Conservation (phyloP, 2,113 vertebrate genomes). For the Barnardius zonarius region DNA sequence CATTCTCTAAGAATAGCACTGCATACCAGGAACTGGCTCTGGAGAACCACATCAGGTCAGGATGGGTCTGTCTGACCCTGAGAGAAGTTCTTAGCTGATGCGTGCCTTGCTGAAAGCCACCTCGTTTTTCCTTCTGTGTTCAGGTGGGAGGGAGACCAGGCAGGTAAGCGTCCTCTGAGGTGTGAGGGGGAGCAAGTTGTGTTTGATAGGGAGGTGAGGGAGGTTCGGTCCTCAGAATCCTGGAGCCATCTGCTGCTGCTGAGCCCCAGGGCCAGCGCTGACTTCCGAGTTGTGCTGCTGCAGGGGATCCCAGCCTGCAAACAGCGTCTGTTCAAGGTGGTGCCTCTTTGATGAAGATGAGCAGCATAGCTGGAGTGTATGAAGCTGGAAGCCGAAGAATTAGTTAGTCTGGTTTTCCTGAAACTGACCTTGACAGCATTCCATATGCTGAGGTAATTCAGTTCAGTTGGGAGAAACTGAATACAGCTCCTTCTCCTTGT, state of each 20-base stretch:
- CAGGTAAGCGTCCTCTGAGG: not conserved
- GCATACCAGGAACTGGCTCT: not conserved
- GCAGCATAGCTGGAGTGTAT: not conserved
- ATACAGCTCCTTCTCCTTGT: conserved; percentile 27
- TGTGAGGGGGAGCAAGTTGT: not conserved
- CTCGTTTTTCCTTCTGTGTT: not conserved
- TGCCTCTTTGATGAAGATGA: not conserved
- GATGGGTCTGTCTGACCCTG: not conserved
- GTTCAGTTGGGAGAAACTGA: conserved; percentile 22
- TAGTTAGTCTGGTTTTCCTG: conserved; percentile 19
- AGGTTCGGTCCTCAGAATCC: not conserved
- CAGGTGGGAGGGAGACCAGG: not conserved
- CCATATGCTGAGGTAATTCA: not conserved
- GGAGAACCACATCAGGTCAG: not conserved
- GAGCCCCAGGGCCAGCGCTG: accelerated
- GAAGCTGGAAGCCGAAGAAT: not conserved
- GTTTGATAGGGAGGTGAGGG: not conserved
- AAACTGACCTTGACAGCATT: conserved; percentile 13
- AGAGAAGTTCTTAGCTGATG: not conserved
- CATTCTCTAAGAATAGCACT: not conserved
- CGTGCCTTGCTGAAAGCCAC: not conserved
- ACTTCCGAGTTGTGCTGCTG: not conserved
- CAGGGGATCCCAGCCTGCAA: not conserved
- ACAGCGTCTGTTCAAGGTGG: not conserved
- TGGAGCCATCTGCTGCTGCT: not conserved